Conservation (phyloP, 2,797 vertebrate species). For the Melanitta fusca region DNA sequence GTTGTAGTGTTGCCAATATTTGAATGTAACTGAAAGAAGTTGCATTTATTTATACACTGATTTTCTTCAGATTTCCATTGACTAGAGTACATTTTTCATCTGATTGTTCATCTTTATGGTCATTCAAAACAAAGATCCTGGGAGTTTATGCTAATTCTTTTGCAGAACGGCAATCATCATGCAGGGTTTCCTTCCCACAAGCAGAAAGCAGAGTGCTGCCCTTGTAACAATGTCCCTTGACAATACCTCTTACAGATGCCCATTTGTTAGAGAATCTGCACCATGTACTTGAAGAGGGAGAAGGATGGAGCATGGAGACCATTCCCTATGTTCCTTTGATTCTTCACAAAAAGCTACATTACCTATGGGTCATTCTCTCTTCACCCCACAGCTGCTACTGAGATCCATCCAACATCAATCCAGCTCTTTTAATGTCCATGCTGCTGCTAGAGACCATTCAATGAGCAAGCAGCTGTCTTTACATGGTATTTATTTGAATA, state of each 20-base stretch:
- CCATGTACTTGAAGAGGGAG: not conserved
- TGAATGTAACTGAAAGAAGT: not conserved
- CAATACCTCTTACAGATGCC: not conserved
- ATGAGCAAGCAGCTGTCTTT: constrained; percentile 11
- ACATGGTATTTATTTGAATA: not conserved
- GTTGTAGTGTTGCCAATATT: not conserved
- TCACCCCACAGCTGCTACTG: constrained; percentile 21
- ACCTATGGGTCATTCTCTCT: constrained; percentile 26
- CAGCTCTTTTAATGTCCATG: not conserved
- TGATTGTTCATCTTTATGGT: not conserved
- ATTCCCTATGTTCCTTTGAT: not conserved
- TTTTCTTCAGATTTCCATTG: not conserved
- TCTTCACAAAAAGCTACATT: not conserved
- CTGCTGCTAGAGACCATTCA: not conserved
- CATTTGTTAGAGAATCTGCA: not conserved
- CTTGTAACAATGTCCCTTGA: not conserved
- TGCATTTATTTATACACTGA: not conserved
- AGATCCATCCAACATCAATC: not conserved
- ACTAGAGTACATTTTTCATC: not conserved
- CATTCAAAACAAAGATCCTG: not conserved
- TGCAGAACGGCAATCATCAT: not conserved
- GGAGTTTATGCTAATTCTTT: not conserved
- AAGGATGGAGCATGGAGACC: not conserved
- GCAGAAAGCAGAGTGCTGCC: not conserved
- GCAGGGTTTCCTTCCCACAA: not conserved